Evolutionary conservation across 2,797 vertebrate genomes (phyloP).

Genomic region (Lithobates sylvaticus): DNA sequence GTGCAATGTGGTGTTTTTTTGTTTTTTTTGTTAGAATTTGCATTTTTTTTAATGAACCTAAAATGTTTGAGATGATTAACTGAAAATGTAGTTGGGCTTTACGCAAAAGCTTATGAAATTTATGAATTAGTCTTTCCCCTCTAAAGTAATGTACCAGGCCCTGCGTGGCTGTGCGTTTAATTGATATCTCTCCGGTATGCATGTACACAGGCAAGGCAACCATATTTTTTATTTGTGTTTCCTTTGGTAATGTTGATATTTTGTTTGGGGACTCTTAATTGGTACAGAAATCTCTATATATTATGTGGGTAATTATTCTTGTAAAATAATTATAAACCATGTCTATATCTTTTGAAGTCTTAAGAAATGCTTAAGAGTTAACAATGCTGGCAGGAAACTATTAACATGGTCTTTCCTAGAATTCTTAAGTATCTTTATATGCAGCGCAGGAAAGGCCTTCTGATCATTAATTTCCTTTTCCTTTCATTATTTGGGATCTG

Average conservation of each 20-base stretch:
- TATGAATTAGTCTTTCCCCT: too few species aligned
- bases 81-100: too few species aligned
- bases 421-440: slow-evolving; percentile 60
- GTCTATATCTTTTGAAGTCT: slow-evolving; percentile 52
- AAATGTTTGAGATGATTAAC: too few species aligned
- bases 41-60: too few species aligned
- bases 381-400: slow-evolving; percentile 60
- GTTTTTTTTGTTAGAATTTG: too few species aligned
- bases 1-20: too few species aligned
- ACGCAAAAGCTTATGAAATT: too few species aligned
- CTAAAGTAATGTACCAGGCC: too few species aligned
- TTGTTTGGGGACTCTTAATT: neutral
- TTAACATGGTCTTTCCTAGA: slow-evolving; percentile 61
- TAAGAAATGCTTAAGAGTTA: slow-evolving; percentile 57
- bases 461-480: slow-evolving; percentile 59
- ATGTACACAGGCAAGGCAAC: neutral
- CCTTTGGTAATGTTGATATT: neutral
- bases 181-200: neutral
- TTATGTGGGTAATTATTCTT: slow-evolving; percentile 4
- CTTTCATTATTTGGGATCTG: slow-evolving; percentile 57
- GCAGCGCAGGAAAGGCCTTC: slow-evolving; percentile 54
- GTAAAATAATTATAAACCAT: slow-evolving; percentile 53
- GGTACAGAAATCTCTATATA: slow-evolving; percentile 1
- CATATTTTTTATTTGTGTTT: neutral
- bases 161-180: too few species aligned